These are phyloP conservation scores for Tetranychus piercei DNA, from an alignment of 2,888 invertebrate species.

Conservation along the genomic window DNA sequence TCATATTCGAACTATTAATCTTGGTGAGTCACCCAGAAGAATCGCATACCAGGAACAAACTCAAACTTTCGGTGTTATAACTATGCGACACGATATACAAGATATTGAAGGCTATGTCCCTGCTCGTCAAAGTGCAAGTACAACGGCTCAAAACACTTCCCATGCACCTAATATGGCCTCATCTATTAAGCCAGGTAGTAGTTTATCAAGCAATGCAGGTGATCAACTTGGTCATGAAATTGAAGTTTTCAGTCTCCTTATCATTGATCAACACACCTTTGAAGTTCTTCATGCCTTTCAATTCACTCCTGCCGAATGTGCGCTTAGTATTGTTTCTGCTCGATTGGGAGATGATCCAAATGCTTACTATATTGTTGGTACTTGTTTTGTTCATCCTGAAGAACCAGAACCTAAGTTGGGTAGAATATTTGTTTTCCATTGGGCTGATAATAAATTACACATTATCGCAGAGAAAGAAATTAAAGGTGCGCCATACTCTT, in stretches of 20 bases:
- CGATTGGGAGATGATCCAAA: slow-evolving; percentile 68
- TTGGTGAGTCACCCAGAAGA: slow-evolving; percentile 78
- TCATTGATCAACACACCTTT: slow-evolving; percentile 90
- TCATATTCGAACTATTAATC: slow-evolving; percentile 81
- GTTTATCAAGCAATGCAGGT: slow-evolving; percentile 16
- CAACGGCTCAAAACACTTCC: slow-evolving; percentile 46
- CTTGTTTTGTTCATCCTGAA: slow-evolving; percentile 79
- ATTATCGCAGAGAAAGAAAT: slow-evolving; percentile 88
- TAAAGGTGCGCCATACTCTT: slow-evolving; percentile 78
- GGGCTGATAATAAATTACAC: slow-evolving; percentile 45
- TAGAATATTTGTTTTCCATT: slow-evolving; percentile 72
- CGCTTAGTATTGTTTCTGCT: slow-evolving; percentile 71
- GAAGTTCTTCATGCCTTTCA: slow-evolving; percentile 90
- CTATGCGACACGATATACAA: slow-evolving; percentile 68
- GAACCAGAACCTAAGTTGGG: slow-evolving; percentile 89
- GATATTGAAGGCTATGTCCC: slow-evolving; percentile 53
- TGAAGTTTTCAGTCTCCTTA: slow-evolving; percentile 67
- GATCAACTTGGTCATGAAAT: slow-evolving; percentile 56
- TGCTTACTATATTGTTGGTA: slow-evolving; percentile 83
- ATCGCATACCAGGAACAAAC: slow-evolving; percentile 86
- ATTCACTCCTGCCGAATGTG: slow-evolving; percentile 71
- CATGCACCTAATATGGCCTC: slow-evolving; percentile 42
- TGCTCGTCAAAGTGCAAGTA: slow-evolving; percentile 53
- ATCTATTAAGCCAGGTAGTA: slow-evolving; percentile 32
- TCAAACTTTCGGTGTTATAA: slow-evolving; percentile 81